Conservation (phyloP, 2,113 vertebrate genomes). For the Agelaius phoeniceus region DNA sequence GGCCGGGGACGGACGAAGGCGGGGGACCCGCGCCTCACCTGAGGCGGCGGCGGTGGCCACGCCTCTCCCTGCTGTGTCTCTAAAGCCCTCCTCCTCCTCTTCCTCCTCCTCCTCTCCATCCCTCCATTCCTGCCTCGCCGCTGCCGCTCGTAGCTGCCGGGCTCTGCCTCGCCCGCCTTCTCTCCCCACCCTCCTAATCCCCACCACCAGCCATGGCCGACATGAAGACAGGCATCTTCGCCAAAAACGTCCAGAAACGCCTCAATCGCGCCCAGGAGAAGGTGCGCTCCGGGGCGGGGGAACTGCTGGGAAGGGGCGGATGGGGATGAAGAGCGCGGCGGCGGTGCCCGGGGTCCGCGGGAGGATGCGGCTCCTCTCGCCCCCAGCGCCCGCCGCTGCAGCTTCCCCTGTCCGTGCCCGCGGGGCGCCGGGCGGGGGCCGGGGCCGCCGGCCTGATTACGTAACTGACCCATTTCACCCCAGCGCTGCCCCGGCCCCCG, state of each 20-base stretch:
- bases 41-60: background rate
- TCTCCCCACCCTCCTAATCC: background rate
- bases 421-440: background rate
- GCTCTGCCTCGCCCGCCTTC: background rate
- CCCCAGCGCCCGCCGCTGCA: background rate
- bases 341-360: background rate
- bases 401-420: background rate
- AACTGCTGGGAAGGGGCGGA: background rate
- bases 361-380: background rate
- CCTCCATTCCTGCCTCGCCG: background rate
- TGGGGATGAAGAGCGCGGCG: background rate
- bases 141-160: background rate
- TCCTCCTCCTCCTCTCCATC: background rate
- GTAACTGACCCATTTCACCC: background rate
- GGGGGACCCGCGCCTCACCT: background rate
- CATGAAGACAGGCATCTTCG: conserved; percentile 95
- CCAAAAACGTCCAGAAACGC: conserved; percentile 96
- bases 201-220: conserved; percentile 88
- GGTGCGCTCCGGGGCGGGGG: conserved; percentile 68
- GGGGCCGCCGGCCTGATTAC: background rate
- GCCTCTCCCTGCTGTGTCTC: background rate
- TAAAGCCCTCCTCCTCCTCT: background rate
- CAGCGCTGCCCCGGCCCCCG: background rate
- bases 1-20: no score
- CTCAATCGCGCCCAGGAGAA: conserved; percentile 95